phyloP scores from a whole-genome alignment of 2,888 invertebrate genomes.

The Dicycla oo region DNA sequence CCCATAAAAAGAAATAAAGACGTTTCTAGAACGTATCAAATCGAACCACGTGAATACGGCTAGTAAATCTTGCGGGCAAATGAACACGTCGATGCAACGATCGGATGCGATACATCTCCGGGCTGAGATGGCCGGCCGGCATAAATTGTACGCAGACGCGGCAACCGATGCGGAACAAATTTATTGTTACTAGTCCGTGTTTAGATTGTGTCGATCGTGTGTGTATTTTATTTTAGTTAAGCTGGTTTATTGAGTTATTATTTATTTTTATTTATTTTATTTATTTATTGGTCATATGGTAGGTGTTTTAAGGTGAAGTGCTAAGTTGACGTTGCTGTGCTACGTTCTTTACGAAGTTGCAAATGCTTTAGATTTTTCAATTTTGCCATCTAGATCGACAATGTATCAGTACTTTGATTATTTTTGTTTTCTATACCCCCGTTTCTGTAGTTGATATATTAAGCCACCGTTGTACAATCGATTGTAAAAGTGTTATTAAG shows the following conservation, averaged over 20 bases:
- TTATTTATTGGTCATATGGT: constrained; percentile 12
- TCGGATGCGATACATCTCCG: constrained; percentile 84
- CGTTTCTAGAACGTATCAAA: constrained; percentile 61
- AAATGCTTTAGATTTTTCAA: not conserved
- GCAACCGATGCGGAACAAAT: constrained; percentile 77
- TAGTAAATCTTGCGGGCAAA: constrained; percentile 79
- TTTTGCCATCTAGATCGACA: rapidly evolving
- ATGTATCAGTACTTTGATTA: not conserved
- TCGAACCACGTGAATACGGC: constrained; percentile 63
- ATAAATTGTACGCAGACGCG: constrained; percentile 80
- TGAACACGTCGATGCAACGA: constrained; percentile 81
- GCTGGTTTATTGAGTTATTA: constrained; percentile 36
- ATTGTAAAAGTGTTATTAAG: too few species aligned
- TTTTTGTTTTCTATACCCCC: not conserved
- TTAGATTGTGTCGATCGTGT: constrained; percentile 63
- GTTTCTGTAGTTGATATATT: not conserved
- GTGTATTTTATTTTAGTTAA: constrained; percentile 55
- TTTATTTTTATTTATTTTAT: too few species aligned
- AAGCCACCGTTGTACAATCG: too few species aligned
- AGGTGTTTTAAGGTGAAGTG: not conserved
- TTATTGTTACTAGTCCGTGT: constrained; percentile 69
- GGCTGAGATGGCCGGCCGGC: constrained; percentile 72
- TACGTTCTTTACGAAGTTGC: not conserved
- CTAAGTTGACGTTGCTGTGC: not conserved
- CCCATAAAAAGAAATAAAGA: constrained; percentile 48